These are phyloP conservation scores for Penaeus indicus DNA, from an alignment of 1,140 invertebrate genomes.

Conservation along the genomic window DNA sequence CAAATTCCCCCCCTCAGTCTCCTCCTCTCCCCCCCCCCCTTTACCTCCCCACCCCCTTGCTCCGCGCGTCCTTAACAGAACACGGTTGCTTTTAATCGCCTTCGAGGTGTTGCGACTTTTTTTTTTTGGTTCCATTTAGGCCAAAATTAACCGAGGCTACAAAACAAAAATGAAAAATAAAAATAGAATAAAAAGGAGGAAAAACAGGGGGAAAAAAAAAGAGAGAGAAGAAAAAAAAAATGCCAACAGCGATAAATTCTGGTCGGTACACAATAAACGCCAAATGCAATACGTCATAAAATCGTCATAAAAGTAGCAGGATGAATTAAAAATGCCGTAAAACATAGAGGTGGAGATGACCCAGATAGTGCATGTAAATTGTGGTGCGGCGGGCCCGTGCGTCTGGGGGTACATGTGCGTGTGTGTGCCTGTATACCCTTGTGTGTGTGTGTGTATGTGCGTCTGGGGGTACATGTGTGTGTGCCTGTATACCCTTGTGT, in stretches of 20 bases:
- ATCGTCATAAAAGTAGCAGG: slow-evolving; percentile 25
- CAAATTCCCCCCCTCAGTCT: too few species aligned
- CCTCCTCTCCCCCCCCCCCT: too few species aligned
- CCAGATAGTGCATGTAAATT: slow-evolving; percentile 29
- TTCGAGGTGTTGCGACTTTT: too few species aligned
- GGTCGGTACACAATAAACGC: slow-evolving; percentile 16
- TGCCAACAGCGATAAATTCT: slow-evolving; percentile 17
- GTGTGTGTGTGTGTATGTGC: background rate
- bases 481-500: background rate
- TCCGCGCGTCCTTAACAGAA: too few species aligned
- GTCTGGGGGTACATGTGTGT: background rate
- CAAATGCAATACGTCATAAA: slow-evolving; percentile 32
- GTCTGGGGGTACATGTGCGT: background rate
- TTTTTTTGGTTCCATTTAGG: too few species aligned
- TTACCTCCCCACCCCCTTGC: too few species aligned
- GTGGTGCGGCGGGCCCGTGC: background rate
- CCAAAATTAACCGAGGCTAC: background rate
- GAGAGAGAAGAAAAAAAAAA: background rate
- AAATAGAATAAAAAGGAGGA: too few species aligned
- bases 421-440: background rate
- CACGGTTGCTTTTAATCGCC: too few species aligned
- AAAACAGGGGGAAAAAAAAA: background rate
- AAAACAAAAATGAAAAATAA: background rate
- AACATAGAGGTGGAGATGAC: slow-evolving; percentile 26
- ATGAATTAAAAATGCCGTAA: slow-evolving; percentile 28